Conservation (phyloP, 2,888 invertebrate species). For the Pyrgus malvae region DNA sequence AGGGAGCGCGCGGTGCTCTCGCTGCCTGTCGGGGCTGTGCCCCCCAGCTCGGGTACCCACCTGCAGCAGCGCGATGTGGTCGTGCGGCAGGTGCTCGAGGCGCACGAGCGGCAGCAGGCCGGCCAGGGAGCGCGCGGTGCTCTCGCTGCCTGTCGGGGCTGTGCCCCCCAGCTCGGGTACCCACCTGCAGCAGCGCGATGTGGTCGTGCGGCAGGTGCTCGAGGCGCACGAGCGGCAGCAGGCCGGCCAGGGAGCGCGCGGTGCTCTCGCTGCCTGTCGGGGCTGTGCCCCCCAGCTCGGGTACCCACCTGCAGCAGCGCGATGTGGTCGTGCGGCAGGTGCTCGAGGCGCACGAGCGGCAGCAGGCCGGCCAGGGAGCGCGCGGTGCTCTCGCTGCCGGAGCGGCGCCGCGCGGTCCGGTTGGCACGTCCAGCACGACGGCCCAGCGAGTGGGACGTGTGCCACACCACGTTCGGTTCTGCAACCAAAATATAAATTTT, state of each 20-base stretch:
- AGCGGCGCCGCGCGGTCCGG: conserved; percentile 89
- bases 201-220: no score
- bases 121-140: no score
- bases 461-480: conserved; percentile 95
- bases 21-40: conserved; percentile 88
- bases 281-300: no score
- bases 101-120: no score
- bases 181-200: no score
- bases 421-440: neutral
- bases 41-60: conserved; percentile 86
- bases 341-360: conserved; percentile 93
- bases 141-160: no score
- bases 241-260: no score
- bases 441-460: conserved; percentile 87
- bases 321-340: conserved; percentile 93
- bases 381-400: conserved; percentile 89
- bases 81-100: no score
- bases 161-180: no score
- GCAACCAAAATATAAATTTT: conserved; percentile 27
- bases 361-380: conserved; percentile 91
- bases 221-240: no score
- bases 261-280: no score
- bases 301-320: conserved; percentile 86
- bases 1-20: conserved; percentile 93
- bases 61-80: neutral